Percentiles rank a stretch among this genome's conserved stretches.
phyloP scores from a whole-genome alignment of 2,113 vertebrate genomes.

The Prunella fulvescens region DNA sequence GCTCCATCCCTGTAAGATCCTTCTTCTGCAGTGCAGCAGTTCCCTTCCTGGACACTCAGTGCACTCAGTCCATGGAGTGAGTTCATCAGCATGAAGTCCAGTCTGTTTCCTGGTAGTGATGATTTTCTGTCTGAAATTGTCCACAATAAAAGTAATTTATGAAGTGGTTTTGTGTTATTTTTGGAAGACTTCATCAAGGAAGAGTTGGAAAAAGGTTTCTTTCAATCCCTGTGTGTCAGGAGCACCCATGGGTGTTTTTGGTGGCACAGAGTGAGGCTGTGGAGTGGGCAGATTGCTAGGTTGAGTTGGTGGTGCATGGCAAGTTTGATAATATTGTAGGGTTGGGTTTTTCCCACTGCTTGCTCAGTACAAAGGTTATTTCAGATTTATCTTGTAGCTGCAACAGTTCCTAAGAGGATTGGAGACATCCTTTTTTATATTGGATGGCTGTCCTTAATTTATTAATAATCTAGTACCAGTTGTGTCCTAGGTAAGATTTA shows the following conservation, averaged over 20 bases:
- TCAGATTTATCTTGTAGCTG: not conserved
- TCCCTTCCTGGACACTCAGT: not conserved
- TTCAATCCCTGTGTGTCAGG: not conserved
- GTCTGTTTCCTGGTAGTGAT: not conserved
- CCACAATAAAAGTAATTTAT: not conserved
- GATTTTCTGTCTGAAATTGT: not conserved
- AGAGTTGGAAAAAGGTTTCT: not conserved
- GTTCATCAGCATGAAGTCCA: not conserved
- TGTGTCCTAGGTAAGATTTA: not conserved
- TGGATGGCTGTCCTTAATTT: not conserved
- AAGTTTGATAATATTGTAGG: not conserved
- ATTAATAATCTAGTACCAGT: not conserved
- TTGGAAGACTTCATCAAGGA: not conserved
- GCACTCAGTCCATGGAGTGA: not conserved
- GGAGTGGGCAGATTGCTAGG: not conserved
- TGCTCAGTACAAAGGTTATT: not conserved
- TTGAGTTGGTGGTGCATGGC: not conserved
- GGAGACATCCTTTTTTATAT: not conserved
- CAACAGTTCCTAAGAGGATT: not conserved
- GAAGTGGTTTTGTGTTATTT: not conserved
- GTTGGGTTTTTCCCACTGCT: not conserved
- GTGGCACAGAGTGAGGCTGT: not conserved
- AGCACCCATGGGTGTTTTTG: not conserved
- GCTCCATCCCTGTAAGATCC: not conserved
- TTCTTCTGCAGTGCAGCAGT: not conserved